phyloP scores from a whole-genome alignment of 2,888 invertebrate genomes.

The Amphipyra berbera region DNA sequence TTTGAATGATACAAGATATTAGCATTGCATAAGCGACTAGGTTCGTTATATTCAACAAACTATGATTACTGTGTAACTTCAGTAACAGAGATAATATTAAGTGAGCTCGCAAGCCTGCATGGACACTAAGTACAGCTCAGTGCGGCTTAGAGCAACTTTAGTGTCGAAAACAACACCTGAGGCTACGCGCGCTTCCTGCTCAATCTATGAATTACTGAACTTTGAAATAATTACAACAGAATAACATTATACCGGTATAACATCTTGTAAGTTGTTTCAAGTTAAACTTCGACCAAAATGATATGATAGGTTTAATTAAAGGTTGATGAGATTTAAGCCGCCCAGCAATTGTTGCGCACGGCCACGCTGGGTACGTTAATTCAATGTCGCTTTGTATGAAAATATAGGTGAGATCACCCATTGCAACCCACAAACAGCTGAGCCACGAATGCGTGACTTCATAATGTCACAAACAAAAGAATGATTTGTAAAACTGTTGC shows the following conservation, averaged over 20 bases:
- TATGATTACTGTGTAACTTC: slow-evolving; percentile 70
- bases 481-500: too few relatives aligned
- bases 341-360: too few relatives aligned
- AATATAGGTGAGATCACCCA: too few relatives aligned
- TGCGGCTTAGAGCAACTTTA: slow-evolving; percentile 84
- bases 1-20: slow-evolving; percentile 25
- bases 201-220: slow-evolving; percentile 66
- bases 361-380: too few relatives aligned
- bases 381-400: too few relatives aligned
- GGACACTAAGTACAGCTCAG: slow-evolving; percentile 80
- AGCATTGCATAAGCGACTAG: slow-evolving; percentile 2
- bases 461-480: too few relatives aligned
- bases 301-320: neutral
- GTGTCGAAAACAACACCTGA: slow-evolving; percentile 83
- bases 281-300: neutral
- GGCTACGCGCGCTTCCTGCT: slow-evolving; percentile 65
- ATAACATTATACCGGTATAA: slow-evolving; percentile 1
- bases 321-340: too few relatives aligned
- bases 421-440: too few relatives aligned
- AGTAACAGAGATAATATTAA: slow-evolving; percentile 75
- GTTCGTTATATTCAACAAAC: slow-evolving; percentile 41
- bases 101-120: slow-evolving; percentile 75
- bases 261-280: neutral
- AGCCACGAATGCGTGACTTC: too few relatives aligned
- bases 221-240: slow-evolving; percentile 43